Base-by-base conservation (phyloP, 2,888 invertebrate species). In the Isoperla grammatica region DNA sequence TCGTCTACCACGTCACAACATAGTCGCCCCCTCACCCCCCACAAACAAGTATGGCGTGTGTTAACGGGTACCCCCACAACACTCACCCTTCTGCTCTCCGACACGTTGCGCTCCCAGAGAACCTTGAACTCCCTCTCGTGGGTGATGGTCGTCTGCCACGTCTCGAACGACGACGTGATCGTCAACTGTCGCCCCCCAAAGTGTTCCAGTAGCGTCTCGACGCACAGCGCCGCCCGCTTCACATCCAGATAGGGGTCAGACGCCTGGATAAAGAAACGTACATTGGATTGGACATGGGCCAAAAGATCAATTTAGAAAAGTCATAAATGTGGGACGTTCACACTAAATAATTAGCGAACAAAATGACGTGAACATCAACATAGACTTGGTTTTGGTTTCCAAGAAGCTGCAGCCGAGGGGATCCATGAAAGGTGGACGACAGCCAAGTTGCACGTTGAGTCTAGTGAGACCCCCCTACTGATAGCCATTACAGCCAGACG, bases 171-270 rank as follows among this genome's bases (percentile, higher is more conserved):
- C 65, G 83, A 82, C 64, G 83, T 83, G 65, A 88, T 78, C 68
- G 78, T 77, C 68, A 83, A 74, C 73, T 85, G 84, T 64, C 83
- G 77, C 73, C 80, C 80, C 66, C 81, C 80, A 69, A 87, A 81
- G 66, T 82, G 80, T 69, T 86, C 85, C 72, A 87, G 76, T 67
- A 85, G 78, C 61, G 83, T 81, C 73, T 86, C 82, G 66, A 87
- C 83, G 74, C 85, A 84, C 67, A 80, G 73, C 70, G 81, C 77
- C 65, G 87, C 84, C 71, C 82, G 79, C 69, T 82, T 80, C 64
- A 82, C 77, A 73, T 87, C 85, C 68, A 88, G 80, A 76, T 85
- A 81, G 66, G 84, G 82, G 75, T 87, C 86, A 69, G 81, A 78
- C 72, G 81, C 79, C 83, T 85, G 72, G 15, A 13, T 5, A 45